Percentiles rank a stretch among this genome's conserved stretches.
These are phyloP conservation scores for Dipodomys merriami DNA, from an alignment of 2,113 vertebrate species.

Conservation along the genomic window DNA sequence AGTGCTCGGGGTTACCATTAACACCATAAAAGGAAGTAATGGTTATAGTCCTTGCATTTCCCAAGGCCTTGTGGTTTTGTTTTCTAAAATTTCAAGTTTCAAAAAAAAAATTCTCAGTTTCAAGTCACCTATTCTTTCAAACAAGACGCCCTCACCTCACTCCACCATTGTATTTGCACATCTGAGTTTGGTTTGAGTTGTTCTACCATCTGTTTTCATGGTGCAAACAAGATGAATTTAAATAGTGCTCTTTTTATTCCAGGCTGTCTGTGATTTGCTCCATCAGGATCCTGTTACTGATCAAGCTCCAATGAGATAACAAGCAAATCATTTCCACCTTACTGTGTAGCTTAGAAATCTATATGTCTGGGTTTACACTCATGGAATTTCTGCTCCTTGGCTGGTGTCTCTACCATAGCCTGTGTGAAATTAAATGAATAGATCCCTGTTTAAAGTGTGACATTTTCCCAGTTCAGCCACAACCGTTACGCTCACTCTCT, in stretches of 20 bases:
- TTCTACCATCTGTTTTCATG: background rate
- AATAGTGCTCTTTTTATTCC: conserved; percentile 39
- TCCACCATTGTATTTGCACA: background rate
- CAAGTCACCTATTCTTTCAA: background rate
- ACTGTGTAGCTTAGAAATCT: conserved; percentile 24
- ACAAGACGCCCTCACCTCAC: background rate
- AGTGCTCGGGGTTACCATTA: background rate
- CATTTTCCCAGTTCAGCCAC: background rate
- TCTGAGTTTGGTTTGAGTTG: conserved; percentile 10
- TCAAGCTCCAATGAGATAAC: background rate
- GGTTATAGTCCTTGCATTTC: background rate
- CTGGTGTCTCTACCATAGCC: background rate
- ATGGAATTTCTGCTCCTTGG: conserved; percentile 21
- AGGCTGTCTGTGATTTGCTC: conserved; percentile 48
- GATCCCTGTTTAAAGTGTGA: background rate
- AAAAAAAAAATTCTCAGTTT: background rate
- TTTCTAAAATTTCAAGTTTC: conserved; percentile 21
- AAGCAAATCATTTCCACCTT: conserved; percentile 44
- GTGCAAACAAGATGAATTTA: background rate
- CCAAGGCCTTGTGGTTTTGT: background rate
- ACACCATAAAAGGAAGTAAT: background rate
- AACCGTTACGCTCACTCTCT: background rate
- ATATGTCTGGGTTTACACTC: conserved; percentile 25
- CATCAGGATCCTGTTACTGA: conserved; percentile 25
- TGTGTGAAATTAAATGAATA: conserved; percentile 27